Evolutionary conservation across 2,113 vertebrate species (phyloP).

Genomic region (Neogobius melanostomus): DNA sequence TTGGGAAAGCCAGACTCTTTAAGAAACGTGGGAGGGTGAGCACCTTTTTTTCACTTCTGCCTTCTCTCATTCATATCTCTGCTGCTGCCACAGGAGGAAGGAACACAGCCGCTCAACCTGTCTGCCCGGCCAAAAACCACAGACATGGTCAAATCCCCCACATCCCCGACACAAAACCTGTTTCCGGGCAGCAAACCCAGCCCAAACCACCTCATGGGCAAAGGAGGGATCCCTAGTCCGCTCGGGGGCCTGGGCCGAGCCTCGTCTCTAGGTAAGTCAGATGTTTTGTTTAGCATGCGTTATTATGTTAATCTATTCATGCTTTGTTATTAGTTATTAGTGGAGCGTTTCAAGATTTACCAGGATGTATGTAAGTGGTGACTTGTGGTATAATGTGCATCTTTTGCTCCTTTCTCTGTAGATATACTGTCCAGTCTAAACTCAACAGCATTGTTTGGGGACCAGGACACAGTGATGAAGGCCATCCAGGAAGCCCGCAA

Average conservation of each 20-base stretch:
- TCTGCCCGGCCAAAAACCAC: slow-evolving; percentile 95
- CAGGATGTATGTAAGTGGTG: no score
- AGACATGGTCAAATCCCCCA: slow-evolving; percentile 90
- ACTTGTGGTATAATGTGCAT: background rate
- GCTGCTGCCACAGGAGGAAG: slow-evolving; percentile 87
- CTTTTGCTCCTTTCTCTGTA: slow-evolving; percentile 46
- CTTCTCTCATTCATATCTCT: slow-evolving; percentile 54
- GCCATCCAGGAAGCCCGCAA: slow-evolving; percentile 99
- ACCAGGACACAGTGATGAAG: slow-evolving; percentile 99
- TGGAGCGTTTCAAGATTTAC: background rate
- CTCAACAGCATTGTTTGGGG: slow-evolving; percentile 95
- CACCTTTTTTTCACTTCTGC: slow-evolving; percentile 79
- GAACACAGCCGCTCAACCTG: slow-evolving; percentile 96
- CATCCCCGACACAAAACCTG: slow-evolving; percentile 92
- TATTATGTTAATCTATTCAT: background rate
- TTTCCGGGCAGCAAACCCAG: slow-evolving; percentile 92
- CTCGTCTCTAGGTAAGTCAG: slow-evolving; percentile 90
- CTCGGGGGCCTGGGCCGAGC: slow-evolving; percentile 86
- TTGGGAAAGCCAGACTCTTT: slow-evolving; percentile 47
- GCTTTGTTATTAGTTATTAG: background rate
- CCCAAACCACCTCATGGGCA: slow-evolving; percentile 83
- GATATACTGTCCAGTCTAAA: slow-evolving; percentile 99
- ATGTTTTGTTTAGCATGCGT: background rate
- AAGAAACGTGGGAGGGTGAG: slow-evolving; percentile 39
- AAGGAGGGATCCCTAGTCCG: slow-evolving; percentile 91